These are phyloP conservation scores for Perizoma flavofasciatum DNA, from an alignment of 2,888 invertebrate genomes.

Conservation along the genomic window DNA sequence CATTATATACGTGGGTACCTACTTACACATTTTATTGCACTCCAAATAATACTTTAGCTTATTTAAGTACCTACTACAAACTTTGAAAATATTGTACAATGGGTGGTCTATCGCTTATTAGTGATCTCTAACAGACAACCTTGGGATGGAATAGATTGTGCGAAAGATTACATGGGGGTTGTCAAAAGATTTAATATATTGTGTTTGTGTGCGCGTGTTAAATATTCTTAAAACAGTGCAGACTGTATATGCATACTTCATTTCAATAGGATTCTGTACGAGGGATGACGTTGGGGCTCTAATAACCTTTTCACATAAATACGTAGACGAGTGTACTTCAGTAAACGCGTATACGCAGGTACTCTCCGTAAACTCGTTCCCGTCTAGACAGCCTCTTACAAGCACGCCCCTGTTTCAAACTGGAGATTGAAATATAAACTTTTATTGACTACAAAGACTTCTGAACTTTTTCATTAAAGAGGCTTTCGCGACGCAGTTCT, in stretches of 20 bases:
- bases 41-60: too few species aligned
- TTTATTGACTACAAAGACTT: constrained; percentile 27
- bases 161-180: too few species aligned
- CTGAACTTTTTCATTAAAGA: constrained; percentile 17
- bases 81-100: too few species aligned
- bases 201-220: too few species aligned
- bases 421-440: constrained; percentile 26
- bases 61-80: too few species aligned
- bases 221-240: neutral
- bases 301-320: constrained; percentile 30
- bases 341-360: neutral
- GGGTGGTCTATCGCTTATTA: too few species aligned
- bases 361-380: constrained; percentile 14
- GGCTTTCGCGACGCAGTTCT: constrained; percentile 15
- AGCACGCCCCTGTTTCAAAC: constrained; percentile 13
- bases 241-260: neutral
- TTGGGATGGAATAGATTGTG: too few species aligned
- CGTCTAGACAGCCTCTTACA: constrained; percentile 36
- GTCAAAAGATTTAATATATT: too few species aligned
- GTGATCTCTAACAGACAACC: too few species aligned
- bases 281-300: too few species aligned
- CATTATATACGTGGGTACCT: too few species aligned
- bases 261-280: neutral
- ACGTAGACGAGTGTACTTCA: constrained; percentile 24
- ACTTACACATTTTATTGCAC: too few species aligned